Base-by-base conservation (phyloP, 1,140 invertebrate species). In the Pseudomyrmex concolor region DNA sequence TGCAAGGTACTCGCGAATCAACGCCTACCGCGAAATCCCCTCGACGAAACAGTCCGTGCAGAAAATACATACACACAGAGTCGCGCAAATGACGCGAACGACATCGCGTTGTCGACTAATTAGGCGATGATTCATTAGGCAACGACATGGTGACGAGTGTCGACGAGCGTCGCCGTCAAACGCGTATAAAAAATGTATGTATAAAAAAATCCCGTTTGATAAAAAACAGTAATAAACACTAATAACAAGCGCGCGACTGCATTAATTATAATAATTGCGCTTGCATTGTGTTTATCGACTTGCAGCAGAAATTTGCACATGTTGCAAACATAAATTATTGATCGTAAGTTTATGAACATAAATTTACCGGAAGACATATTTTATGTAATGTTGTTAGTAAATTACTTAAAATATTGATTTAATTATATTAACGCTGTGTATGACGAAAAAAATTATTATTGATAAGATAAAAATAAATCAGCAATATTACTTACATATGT, bases 61-160 rank as follows among this genome's bases (percentile, higher is more conserved):
- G 64, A 83, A 85, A 85, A 63, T 55, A 59, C 34, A 54, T 25
- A 67, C 12, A 48, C 25, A 48, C 48, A n/a, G 2, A 86, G 76
- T 60, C 64, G 22, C 2, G 55, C 48, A 59, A 76, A 83, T 64
- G 15, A 60, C 7, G 12, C 12, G 74, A 22, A 17, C n/a, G 55
- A 51, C 45, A 51, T 34, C 51, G 71, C 54, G 62, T 64, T 84
- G 62, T 68, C 43, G 59, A 55, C 66, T 86, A 86, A 86, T 86
- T 86, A 77, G 70, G 2, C 19, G 19, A 48, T 78, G 64, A 78
- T n/a, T 71, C 43, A 70, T 80, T 80, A 80, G 17, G 12, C 13
- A 54, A 83, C 60, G 70, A 82, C n/a, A 25, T 22, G 19, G 15
- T 19, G 50, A 34, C 13, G 15, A 48, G 0, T 48, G 43, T 19